A percentile compares a stretch with the other conserved stretches of the same genome.
Evolutionary conservation across 2,113 vertebrate species (phyloP).

Genomic region (Dermatemys mawii): DNA sequence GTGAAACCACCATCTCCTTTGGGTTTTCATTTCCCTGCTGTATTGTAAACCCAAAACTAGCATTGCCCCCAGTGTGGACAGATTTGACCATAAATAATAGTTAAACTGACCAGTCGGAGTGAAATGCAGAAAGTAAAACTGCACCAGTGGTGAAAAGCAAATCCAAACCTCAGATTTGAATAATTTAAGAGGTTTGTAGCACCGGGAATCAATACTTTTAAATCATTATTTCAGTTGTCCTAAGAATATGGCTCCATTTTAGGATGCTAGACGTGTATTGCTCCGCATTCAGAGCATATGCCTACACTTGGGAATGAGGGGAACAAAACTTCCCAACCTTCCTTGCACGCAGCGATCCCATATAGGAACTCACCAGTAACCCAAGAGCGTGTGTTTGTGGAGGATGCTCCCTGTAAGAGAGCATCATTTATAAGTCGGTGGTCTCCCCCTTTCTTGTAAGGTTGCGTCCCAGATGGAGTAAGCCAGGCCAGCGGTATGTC

Average conservation of each 20-base stretch:
- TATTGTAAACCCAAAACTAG: background rate
- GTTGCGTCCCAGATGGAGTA: background rate
- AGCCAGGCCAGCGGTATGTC: background rate
- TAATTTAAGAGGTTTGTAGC: background rate
- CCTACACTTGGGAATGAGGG: background rate
- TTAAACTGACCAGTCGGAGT: background rate
- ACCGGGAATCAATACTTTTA: background rate
- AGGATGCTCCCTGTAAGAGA: background rate
- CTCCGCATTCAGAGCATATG: background rate
- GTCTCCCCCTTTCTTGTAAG: background rate
- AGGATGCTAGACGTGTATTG: background rate
- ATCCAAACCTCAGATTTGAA: background rate
- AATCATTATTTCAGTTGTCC: background rate
- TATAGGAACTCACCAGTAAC: constrained; percentile 5
- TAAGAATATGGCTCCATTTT: background rate
- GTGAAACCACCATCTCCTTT: background rate
- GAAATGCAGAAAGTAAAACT: background rate
- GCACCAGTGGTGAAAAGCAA: background rate
- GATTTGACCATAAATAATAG: background rate
- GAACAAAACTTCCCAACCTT: background rate
- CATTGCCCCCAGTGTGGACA: background rate
- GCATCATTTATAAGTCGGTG: background rate
- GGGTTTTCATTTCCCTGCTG: background rate
- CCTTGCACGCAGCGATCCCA: background rate
- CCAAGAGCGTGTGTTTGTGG: background rate